Evolutionary conservation across 2,797 vertebrate genomes (phyloP).

Genomic region (Alouatta caraya): DNA sequence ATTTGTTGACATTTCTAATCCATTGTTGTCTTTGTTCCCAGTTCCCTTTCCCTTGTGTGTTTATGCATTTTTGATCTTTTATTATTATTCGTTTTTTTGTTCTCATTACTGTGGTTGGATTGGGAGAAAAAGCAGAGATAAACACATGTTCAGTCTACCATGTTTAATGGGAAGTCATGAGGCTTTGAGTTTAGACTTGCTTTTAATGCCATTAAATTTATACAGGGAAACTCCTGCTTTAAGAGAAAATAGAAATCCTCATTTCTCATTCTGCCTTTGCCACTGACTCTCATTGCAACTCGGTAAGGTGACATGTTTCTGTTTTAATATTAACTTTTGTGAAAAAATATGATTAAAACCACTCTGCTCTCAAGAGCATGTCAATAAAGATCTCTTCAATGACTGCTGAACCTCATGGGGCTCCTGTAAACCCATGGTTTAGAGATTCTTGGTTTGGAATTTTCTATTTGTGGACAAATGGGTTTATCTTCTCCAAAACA

Average conservation of each 20-base stretch:
- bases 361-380: not conserved
- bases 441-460: conserved; percentile 48
- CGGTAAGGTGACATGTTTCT: conserved; percentile 16
- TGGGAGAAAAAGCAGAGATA: conserved; percentile 44
- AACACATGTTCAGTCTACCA: conserved; percentile 46
- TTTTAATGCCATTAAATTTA: conserved; percentile 47
- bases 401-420: not conserved
- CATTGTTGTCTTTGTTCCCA: not conserved
- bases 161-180: conserved; percentile 46
- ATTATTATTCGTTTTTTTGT: not conserved
- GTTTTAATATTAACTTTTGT: conserved; percentile 66
- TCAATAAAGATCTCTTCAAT: conserved; percentile 10
- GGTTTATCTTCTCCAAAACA: conserved; percentile 61
- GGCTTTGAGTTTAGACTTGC: conserved; percentile 42
- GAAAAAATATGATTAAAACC: conserved; percentile 60
- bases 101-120: conserved; percentile 48
- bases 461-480: conserved; percentile 57
- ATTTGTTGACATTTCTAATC: conserved; percentile 41
- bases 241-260: not conserved
- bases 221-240: not conserved
- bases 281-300: conserved; percentile 9
- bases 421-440: conserved; percentile 24
- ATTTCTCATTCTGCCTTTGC: conserved; percentile 56
- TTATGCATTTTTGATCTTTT: conserved; percentile 38
- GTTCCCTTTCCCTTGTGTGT: conserved; percentile 17